These are phyloP conservation scores for Melanostigma gelatinosum DNA, from an alignment of 2,113 vertebrate genomes.

Conservation along the genomic window DNA sequence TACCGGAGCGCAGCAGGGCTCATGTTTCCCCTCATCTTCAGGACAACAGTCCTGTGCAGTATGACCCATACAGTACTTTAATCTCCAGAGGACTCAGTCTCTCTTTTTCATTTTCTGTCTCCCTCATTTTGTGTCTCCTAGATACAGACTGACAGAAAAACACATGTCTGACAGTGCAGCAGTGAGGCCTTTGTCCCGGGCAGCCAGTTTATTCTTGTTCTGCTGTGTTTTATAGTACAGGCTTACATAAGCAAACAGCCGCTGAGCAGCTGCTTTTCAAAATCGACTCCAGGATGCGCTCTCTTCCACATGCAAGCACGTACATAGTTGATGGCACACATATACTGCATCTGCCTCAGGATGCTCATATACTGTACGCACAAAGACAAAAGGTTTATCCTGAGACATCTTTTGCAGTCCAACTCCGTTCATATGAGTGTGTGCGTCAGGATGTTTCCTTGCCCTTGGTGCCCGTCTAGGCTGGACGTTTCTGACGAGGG, in stretches of 20 bases:
- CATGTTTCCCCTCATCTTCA: slow-evolving; percentile 51
- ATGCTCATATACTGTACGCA: not conserved
- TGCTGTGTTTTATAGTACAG: slow-evolving; percentile 54
- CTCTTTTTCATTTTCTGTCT: slow-evolving; percentile 14
- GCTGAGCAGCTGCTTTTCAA: slow-evolving; percentile 56
- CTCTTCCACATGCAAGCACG: slow-evolving; percentile 32
- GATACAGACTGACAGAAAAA: slow-evolving; percentile 34
- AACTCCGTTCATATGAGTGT: slow-evolving; percentile 28
- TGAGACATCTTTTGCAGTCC: slow-evolving; percentile 8
- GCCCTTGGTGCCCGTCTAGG: slow-evolving; percentile 61
- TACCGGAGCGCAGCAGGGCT: slow-evolving; percentile 46
- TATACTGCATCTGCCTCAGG: not conserved
- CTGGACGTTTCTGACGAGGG: slow-evolving; percentile 42
- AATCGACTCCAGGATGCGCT: slow-evolving; percentile 40
- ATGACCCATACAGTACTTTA: slow-evolving; percentile 12
- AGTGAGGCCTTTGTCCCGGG: slow-evolving; percentile 46
- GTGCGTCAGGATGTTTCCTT: slow-evolving; percentile 51
- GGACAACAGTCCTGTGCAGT: slow-evolving; percentile 18
- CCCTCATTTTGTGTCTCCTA: slow-evolving; percentile 21
- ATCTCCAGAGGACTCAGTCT: slow-evolving; percentile 9
- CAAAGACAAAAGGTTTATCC: not conserved
- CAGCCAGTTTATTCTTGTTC: slow-evolving; percentile 63
- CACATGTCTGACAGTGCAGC: slow-evolving; percentile 23
- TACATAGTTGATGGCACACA: not conserved
- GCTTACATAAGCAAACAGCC: slow-evolving; percentile 68